Conservation (phyloP, 2,113 vertebrate species). For the Scomber scombrus region DNA sequence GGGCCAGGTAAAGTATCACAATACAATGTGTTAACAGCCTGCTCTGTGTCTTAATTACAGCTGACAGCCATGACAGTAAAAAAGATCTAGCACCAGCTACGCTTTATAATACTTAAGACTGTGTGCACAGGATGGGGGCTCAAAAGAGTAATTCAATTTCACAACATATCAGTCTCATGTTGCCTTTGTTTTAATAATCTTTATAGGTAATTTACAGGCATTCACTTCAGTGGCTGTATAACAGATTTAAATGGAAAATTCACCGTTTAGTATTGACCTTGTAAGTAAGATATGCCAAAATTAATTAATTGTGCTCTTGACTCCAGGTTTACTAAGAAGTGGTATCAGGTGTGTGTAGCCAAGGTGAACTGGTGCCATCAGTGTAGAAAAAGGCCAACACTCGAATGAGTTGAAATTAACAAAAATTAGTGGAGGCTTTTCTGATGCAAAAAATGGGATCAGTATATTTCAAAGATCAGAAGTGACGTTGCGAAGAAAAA, state of each 20-base stretch:
- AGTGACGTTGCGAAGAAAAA: too few species aligned
- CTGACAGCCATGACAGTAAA: slow-evolving; percentile 53
- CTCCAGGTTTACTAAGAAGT: slow-evolving; percentile 6
- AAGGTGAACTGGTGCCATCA: slow-evolving; percentile 12
- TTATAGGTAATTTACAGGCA: slow-evolving; percentile 6
- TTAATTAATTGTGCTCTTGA: background rate
- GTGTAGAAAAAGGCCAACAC: background rate
- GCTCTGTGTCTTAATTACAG: slow-evolving; percentile 62
- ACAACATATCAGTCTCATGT: background rate
- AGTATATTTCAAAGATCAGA: background rate
- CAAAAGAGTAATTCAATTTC: slow-evolving; percentile 42
- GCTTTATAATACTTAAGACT: slow-evolving; percentile 43
- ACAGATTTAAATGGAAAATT: slow-evolving; percentile 1
- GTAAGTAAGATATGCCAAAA: background rate
- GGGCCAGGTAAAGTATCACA: slow-evolving; percentile 37
- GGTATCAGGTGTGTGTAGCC: slow-evolving; percentile 18
- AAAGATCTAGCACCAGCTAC: slow-evolving; percentile 31
- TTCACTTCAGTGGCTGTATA: background rate
- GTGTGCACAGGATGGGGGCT: slow-evolving; percentile 18
- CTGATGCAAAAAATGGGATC: background rate
- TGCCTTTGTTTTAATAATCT: slow-evolving; percentile 17
- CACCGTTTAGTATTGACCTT: background rate
- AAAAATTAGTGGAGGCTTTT: too few species aligned
- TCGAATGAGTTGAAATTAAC: too few species aligned
- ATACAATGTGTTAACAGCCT: slow-evolving; percentile 42